These are phyloP conservation scores for Caenorhabditis sp. DNA, from an alignment of 2,888 invertebrate genomes.

Conservation along the genomic window DNA sequence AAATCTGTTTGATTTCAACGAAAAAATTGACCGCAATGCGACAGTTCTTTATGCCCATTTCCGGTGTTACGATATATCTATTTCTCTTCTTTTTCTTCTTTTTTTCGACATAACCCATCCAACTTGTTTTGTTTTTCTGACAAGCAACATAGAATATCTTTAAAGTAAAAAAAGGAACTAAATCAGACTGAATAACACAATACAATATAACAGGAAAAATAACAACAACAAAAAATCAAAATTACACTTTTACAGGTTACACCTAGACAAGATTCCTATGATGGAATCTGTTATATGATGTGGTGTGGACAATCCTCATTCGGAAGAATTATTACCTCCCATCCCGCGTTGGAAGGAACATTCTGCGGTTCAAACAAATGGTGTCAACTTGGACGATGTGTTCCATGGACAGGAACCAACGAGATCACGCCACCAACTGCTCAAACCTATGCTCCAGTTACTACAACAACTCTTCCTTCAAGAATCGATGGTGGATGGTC, in stretches of 20 bases:
- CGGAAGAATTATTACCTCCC: conserved; percentile 71
- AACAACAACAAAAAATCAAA: too few species aligned
- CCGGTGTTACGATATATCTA: neutral
- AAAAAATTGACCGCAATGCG: neutral
- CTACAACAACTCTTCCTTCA: conserved; percentile 24
- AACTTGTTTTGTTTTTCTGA: neutral
- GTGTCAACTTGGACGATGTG: conserved; percentile 70
- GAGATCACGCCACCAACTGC: conserved; percentile 33
- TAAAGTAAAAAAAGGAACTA: neutral
- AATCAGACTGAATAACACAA: neutral
- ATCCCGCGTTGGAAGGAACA: conserved; percentile 67
- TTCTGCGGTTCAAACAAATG: conserved; percentile 68
- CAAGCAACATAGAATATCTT: neutral
- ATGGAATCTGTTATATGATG: conserved; percentile 71
- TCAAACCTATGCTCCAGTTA: conserved; percentile 22
- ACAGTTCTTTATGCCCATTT: neutral
- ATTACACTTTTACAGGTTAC: conserved; percentile 65
- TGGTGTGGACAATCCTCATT: conserved; percentile 70
- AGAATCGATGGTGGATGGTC: conserved; percentile 69
- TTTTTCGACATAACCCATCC: neutral
- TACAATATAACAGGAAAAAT: neutral
- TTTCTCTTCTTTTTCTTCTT: neutral
- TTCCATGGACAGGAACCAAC: conserved; percentile 63
- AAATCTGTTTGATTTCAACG: neutral
- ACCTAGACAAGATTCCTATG: conserved; percentile 67